phyloP scores from a whole-genome alignment of 2,113 vertebrate species.

The Gobius niger region DNA sequence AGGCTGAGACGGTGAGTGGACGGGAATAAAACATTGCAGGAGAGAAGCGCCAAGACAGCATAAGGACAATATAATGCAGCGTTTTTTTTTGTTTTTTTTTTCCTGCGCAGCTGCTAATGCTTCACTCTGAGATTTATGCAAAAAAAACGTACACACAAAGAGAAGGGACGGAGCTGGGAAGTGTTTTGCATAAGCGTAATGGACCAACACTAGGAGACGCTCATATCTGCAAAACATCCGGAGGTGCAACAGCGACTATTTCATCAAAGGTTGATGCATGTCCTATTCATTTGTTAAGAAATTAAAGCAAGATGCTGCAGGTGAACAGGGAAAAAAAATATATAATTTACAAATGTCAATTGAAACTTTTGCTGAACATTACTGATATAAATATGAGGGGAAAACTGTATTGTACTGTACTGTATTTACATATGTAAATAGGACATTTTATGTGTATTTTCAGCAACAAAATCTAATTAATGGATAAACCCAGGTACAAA shows the following conservation, averaged over 20 bases:
- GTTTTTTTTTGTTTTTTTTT: neutral
- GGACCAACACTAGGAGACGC: neutral
- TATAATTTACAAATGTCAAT: no score
- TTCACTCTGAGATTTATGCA: neutral
- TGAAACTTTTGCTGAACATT: no score
- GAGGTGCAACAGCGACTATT: neutral
- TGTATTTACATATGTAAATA: no score
- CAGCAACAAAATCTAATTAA: no score
- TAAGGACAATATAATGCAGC: constrained; percentile 16
- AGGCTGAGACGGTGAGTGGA: constrained; percentile 2
- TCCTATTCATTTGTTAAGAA: no score
- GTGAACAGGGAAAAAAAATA: no score
- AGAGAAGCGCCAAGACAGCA: constrained; percentile 5
- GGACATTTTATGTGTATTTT: no score
- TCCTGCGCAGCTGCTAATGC: neutral
- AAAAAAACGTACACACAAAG: constrained; percentile 13
- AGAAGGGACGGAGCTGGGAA: neutral
- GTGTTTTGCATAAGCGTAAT: neutral
- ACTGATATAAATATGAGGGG: no score
- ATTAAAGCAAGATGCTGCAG: no score
- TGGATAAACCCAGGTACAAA: no score
- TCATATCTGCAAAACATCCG: neutral
- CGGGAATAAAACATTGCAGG: constrained; percentile 17
- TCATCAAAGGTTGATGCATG: neutral
- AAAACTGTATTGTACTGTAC: no score